phyloP scores from a whole-genome alignment of 1,140 invertebrate genomes.

The Zaprionus africanus region DNA sequence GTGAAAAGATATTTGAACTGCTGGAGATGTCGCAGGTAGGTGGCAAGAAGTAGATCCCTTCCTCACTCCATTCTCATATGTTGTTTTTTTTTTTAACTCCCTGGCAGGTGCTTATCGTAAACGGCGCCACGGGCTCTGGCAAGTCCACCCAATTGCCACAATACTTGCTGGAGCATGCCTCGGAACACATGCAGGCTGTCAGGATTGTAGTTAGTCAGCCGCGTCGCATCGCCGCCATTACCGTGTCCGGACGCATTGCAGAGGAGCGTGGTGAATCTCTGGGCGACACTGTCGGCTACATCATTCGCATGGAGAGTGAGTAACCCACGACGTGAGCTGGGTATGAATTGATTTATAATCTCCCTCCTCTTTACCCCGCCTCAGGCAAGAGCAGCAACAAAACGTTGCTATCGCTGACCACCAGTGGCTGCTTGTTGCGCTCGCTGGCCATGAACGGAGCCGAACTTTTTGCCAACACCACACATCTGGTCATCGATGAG shows the following conservation, averaged over 20 bases:
- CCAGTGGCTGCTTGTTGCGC: slow-evolving; percentile 77
- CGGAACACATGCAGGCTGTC: slow-evolving; percentile 88
- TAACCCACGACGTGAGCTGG: neutral
- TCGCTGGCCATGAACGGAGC: slow-evolving; percentile 80
- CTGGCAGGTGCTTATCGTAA: slow-evolving; percentile 87
- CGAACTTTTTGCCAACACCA: slow-evolving; percentile 86
- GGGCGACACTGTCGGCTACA: slow-evolving; percentile 96
- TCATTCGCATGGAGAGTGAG: slow-evolving; percentile 92
- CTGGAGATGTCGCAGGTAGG: slow-evolving; percentile 55
- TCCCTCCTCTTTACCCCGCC: neutral
- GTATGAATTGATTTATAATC: neutral
- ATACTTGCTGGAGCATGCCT: slow-evolving; percentile 93
- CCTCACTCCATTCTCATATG: neutral
- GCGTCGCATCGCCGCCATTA: slow-evolving; percentile 94
- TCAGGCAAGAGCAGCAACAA: slow-evolving; percentile 60
- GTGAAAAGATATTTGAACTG: slow-evolving; percentile 26
- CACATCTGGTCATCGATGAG: slow-evolving; percentile 96
- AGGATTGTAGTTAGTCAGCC: slow-evolving; percentile 97
- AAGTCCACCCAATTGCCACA: slow-evolving; percentile 97
- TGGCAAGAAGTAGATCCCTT: neutral
- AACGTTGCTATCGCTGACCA: slow-evolving; percentile 71
- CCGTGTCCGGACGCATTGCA: slow-evolving; percentile 92
- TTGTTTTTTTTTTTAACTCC: neutral
- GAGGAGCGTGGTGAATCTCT: slow-evolving; percentile 94
- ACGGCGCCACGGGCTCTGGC: slow-evolving; percentile 93